phyloP scores from a whole-genome alignment of 1,140 invertebrate species.

The Sminthurides bifidus region DNA sequence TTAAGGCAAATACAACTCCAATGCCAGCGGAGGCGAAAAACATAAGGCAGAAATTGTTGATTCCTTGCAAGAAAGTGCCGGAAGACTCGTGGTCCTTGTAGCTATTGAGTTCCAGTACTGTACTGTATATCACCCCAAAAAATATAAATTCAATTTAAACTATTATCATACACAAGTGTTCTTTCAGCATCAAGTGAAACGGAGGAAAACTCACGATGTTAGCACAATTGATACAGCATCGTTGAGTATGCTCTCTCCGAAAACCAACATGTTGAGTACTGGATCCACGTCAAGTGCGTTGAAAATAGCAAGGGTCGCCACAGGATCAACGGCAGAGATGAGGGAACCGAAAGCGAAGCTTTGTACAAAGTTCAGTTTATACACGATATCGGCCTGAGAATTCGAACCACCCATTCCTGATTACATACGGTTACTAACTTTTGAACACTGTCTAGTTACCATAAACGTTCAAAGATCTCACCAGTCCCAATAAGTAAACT shows the following conservation, averaged over 20 bases:
- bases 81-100: slow-evolving; percentile 52
- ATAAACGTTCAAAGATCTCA: slow-evolving; percentile 33
- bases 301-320: slow-evolving; percentile 96
- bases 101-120: slow-evolving; percentile 54
- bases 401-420: too few species aligned
- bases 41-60: slow-evolving; percentile 88
- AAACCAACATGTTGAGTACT: slow-evolving; percentile 54
- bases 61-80: slow-evolving; percentile 75
- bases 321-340: slow-evolving; percentile 97
- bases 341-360: slow-evolving; percentile 97
- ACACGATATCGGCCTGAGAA: slow-evolving; percentile 55
- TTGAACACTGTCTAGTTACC: not conserved
- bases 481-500: slow-evolving; percentile 82
- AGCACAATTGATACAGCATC: slow-evolving; percentile 97
- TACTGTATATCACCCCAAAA: slow-evolving; percentile 32
- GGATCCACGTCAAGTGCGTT: slow-evolving; percentile 52
- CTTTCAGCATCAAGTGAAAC: not conserved
- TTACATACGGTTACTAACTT: slow-evolving; percentile 1
- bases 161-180: slow-evolving; percentile 43
- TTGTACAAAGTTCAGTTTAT: slow-evolving; percentile 82
- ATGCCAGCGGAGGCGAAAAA: slow-evolving; percentile 97
- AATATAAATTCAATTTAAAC: slow-evolving; percentile 9
- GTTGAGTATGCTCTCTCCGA: slow-evolving; percentile 87
- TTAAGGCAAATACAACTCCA: slow-evolving; percentile 86
- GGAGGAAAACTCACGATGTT: slow-evolving; percentile 60